Base-by-base conservation (phyloP, 2,888 invertebrate genomes). In the Ochropacha duplaris region DNA sequence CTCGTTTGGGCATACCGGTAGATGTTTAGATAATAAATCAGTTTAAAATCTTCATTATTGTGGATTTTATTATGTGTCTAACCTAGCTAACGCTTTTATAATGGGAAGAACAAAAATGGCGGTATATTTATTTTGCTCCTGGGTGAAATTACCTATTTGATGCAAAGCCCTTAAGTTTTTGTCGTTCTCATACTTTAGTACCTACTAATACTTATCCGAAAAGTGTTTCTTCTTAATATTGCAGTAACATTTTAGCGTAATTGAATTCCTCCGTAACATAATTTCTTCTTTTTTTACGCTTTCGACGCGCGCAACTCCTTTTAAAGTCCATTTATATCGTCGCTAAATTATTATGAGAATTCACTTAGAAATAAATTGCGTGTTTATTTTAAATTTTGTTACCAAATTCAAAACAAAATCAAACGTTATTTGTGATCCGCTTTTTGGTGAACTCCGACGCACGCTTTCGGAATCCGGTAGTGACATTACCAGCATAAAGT, bases 381-480 rank as follows among this genome's bases (percentile, higher is more conserved):
- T 31, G 31, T 44, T 44, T 44, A 19, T 44, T 44, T 44, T 19
- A 44, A 50, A 54, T 57, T 60, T 55, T 52, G 57, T 57, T 57
- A 55, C 49, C 57, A 57, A 57, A 57, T 56, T 55, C 54, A 54
- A 54, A 56, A 22, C 54, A 59, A 60, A 9, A 44, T 19, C 19
- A 44, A 44, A 44, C 19, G 44, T 44, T 44, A n/a, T 44, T 44
- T 26, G 34, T 55, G 52, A 49, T 50, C 28, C 39, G 57, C 44
- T 56, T 57, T 54, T 57, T 49, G 52, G 54, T 55, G 57, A 54
- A 62, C 55, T 56, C 57, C 73, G 66, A 74, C 76, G 66, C 78
- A 80, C 78, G 69, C 81, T 76, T 64, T 76, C 72, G 87, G 90
- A 90, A 90, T 89, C 88, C 90, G 90, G 90, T 83, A 90, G 91